These are phyloP conservation scores for Eubucco bourcierii DNA, from an alignment of 2,113 vertebrate genomes.

Conservation along the genomic window DNA sequence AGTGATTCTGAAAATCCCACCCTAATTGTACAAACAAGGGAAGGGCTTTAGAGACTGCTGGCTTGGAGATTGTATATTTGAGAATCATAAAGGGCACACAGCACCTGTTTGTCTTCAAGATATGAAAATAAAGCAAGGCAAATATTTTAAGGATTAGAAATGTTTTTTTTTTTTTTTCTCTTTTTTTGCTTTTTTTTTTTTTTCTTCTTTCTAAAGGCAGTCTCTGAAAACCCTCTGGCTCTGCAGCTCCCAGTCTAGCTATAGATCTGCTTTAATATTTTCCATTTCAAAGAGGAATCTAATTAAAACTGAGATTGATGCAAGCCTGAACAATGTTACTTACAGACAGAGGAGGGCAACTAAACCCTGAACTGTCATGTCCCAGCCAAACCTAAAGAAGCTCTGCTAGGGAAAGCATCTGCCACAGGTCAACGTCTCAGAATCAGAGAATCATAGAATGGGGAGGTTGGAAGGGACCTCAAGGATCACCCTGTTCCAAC, in stretches of 20 bases:
- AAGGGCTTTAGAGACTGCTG: slow-evolving; percentile 59
- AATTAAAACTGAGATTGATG: slow-evolving; percentile 18
- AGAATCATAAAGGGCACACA: slow-evolving; percentile 66
- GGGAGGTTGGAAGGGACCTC: too few relatives aligned
- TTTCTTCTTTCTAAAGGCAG: not conserved
- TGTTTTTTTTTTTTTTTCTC: not conserved
- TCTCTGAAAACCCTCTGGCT: slow-evolving; percentile 43
- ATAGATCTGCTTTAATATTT: slow-evolving; percentile 49
- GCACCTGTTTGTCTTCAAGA: slow-evolving; percentile 69
- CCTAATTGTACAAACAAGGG: slow-evolving; percentile 65
- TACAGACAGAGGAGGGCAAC: not conserved
- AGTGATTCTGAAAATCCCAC: slow-evolving; percentile 44
- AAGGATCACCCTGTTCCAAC: too few relatives aligned
- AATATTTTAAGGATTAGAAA: slow-evolving; percentile 71
- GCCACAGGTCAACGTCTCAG: not conserved
- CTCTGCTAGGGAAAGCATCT: not conserved
- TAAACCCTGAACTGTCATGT: not conserved
- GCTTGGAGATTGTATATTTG: slow-evolving; percentile 56
- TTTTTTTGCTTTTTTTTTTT: not conserved
- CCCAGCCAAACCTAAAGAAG: not conserved
- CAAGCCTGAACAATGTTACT: slow-evolving; percentile 29
- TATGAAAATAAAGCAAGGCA: slow-evolving; percentile 70
- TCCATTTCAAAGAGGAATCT: slow-evolving; percentile 47
- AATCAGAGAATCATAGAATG: too few relatives aligned
- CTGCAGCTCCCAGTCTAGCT: not conserved